Evolutionary conservation across 2,113 vertebrate species (phyloP).

Genomic region (Verasper variegatus): DNA sequence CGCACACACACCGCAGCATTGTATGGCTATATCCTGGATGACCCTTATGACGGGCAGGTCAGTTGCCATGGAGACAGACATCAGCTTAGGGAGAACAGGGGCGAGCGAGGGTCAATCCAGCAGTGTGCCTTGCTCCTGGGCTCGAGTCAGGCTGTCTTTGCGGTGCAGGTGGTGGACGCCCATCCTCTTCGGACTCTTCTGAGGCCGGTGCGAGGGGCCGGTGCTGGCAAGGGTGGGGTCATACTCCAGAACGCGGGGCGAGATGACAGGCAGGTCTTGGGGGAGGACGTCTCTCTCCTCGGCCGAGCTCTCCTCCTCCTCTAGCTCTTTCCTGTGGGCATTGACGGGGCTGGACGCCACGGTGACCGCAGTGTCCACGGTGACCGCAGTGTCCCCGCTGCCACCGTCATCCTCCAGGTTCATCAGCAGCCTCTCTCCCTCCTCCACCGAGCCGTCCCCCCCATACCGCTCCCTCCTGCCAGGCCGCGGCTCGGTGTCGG

Average conservation of each 20-base stretch:
- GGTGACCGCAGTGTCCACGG: slow-evolving; percentile 59
- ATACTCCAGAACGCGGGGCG: slow-evolving; percentile 71
- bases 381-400: slow-evolving; percentile 61
- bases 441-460: slow-evolving; percentile 61
- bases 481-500: slow-evolving; percentile 74
- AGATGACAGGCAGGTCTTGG: slow-evolving; percentile 74
- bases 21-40: slow-evolving; percentile 71
- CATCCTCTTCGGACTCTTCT: slow-evolving; percentile 96
- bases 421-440: slow-evolving; percentile 82
- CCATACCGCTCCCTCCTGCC: slow-evolving; percentile 79
- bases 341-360: slow-evolving; percentile 55
- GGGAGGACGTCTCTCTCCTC: slow-evolving; percentile 87
- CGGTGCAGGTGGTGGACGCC: slow-evolving; percentile 96
- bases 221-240: slow-evolving; percentile 50
- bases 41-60: background rate
- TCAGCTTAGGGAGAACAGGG: slow-evolving; percentile 26
- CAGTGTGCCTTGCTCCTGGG: slow-evolving; percentile 95
- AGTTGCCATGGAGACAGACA: slow-evolving; percentile 32
- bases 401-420: slow-evolving; percentile 64
- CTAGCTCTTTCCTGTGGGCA: slow-evolving; percentile 58
- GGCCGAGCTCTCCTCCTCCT: slow-evolving; percentile 43
- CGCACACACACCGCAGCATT: slow-evolving; percentile 33
- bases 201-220: slow-evolving; percentile 77
- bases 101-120: slow-evolving; percentile 83
- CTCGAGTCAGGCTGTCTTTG: slow-evolving; percentile 95